Base-by-base conservation (phyloP, 2,797 vertebrate genomes). In the Gadopsis marmoratus region DNA sequence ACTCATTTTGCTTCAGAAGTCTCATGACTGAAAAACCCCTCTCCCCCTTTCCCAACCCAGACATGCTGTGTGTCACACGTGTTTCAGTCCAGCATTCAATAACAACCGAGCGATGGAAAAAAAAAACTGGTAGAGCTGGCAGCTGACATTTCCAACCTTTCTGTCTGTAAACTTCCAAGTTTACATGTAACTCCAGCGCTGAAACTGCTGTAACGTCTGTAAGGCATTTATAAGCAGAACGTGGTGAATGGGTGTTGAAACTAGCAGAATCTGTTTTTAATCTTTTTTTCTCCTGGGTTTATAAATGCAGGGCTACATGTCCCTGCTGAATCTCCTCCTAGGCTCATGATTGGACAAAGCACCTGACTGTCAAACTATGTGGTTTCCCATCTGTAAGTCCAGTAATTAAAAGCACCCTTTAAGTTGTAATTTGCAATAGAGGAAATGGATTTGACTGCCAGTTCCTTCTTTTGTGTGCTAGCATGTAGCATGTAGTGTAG, bases 1-100 rank as follows among this genome's bases (percentile, higher is more conserved):
- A 48, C 48, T 61, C 7, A 58, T 81, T 82, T 82, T 73, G 29
- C 61, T 35, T 62, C 64, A 59, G 58, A 84, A 65, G 56, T 72
- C 26, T 29, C 14, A 67, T 21, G 35, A 23, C 51, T 53, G 26
- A 21, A 82, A 60, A 82, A 82, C 59, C 14, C 33, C 31, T 13
- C 3, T 29, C 51, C 1, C 14, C 9, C 39, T 50, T 73, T 76
- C 59, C 43, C 19, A 58, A 5, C 61, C 67, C 29, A 35, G 45
- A 29, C 61, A 14, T 17, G 47, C 37, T 73, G 16, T 23, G 7
- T 31, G 64, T 45, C 29, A n/a, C 19, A 26, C 23, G 58, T 50
- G 23, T 63, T 50, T 74, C 12, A 33, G 60, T 47, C 26, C 33
- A 53, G 12, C 62, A 37, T 78, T 78, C 26, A 51, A 23, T 54